Evolutionary conservation across 1,140 invertebrate genomes (phyloP), one percentile per base, ranked within the genome.

Genomic region (Trissolcus basalis): DNA sequence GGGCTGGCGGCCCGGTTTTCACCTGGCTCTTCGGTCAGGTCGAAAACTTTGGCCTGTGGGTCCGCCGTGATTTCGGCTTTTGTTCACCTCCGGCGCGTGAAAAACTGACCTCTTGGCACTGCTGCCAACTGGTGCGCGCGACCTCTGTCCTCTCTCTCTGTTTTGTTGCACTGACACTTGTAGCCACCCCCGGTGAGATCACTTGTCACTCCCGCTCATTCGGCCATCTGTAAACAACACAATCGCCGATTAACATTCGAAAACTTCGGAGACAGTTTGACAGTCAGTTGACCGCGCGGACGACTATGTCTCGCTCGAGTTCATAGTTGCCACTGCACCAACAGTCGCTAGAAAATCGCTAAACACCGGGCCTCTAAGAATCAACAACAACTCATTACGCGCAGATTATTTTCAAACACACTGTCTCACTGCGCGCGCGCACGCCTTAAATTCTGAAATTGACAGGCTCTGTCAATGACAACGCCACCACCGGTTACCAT

Each of bases 301-400:
- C 47, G 39, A 67, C 61, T 77, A 77, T 53, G 63, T 77, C 67
- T 71, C 74, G 55, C 68, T 51, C 61, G 67, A 63, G 74, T 77
- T 56, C 74, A 77, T 71, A 70, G 63, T 41, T 65, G 43, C 55
- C 1, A 50, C 53, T 49, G 35, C 59, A 48, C 56, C 36, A 45
- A 64, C 43, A 49, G 12, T 50, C 61, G 45, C 55, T 49, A 14
- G 32, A 16, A n/a, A n/a, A 43, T 35, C 43, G 16, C 16, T 51
- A 35, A 14, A 44, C 43, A 44, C 43, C 43, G 13, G 13, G 3
- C 7, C 12, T 12, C 43, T 13, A 44, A n/a, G 11, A 12, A 1
- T 44, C 13, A n/a, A 11, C n/a, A 39, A 39, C 43, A n/a, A n/a
- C 11, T 44, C 13, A 44, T 44, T 4, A 44, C 43, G 2, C 7